Conservation (phyloP, 2,113 vertebrate genomes). For the Uria lomvia region DNA sequence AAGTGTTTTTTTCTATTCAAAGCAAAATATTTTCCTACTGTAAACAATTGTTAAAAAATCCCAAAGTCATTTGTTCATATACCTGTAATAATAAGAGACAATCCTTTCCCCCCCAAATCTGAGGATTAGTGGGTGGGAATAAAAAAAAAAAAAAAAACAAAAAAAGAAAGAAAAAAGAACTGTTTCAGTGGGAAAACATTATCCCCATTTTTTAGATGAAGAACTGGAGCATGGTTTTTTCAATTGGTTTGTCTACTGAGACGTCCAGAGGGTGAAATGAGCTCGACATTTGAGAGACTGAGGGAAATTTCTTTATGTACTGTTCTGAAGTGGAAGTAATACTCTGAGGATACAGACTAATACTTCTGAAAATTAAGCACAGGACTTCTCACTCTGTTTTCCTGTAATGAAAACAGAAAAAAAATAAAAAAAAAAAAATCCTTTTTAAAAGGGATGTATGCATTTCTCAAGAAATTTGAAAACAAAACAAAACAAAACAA, state of each 20-base stretch:
- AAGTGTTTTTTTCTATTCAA: not conserved
- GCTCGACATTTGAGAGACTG: not conserved
- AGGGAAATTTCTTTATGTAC: not conserved
- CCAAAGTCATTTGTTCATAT: not conserved
- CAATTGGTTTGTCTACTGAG: not conserved
- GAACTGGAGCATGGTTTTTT: not conserved
- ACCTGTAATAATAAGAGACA: not conserved
- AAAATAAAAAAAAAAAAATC: not conserved
- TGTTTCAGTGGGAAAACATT: not conserved
- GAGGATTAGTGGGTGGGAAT: accelerated
- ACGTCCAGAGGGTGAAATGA: not conserved
- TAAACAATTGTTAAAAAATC: not conserved
- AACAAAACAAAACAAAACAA: no score
- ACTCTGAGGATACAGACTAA: not conserved
- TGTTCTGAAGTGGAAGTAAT: not conserved
- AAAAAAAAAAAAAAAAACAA: accelerated
- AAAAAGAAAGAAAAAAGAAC: not conserved
- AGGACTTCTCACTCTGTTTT: not conserved
- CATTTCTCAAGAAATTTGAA: not conserved
- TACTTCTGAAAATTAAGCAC: not conserved
- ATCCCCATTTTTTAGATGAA: not conserved
- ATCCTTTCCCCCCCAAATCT: not conserved
- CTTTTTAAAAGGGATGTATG: accelerated
- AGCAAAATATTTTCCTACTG: not conserved
- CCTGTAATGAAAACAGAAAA: not conserved